Evolutionary conservation across 2,797 vertebrate genomes (phyloP).

Genomic region (Mus spretus): DNA sequence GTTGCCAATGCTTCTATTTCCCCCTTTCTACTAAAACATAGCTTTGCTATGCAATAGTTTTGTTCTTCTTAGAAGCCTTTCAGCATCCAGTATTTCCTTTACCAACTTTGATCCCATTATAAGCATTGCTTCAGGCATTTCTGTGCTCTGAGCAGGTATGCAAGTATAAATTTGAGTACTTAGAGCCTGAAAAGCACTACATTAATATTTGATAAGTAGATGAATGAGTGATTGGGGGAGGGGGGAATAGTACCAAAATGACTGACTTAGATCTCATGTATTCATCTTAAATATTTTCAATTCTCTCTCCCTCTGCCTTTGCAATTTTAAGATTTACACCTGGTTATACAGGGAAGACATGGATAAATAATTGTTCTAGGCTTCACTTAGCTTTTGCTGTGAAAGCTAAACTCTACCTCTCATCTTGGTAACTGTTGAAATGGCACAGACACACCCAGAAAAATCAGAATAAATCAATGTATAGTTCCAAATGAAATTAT

Average conservation of each 20-base stretch:
- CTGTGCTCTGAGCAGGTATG: not conserved
- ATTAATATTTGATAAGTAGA: not conserved
- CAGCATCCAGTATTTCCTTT: not conserved
- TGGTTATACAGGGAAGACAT: constrained; percentile 31
- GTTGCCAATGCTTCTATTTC: not conserved
- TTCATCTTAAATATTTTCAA: not conserved
- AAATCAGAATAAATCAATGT: constrained; percentile 63
- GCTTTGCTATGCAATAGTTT: not conserved
- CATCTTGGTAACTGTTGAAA: constrained; percentile 59
- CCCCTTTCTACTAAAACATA: not conserved
- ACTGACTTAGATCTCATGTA: not conserved
- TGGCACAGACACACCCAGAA: constrained; percentile 53
- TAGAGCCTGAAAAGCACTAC: not conserved
- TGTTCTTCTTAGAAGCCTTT: not conserved
- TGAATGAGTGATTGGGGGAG: not conserved
- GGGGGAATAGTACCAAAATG: not conserved
- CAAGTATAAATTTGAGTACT: not conserved
- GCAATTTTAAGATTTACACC: not conserved
- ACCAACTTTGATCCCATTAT: not conserved
- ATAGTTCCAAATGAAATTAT: constrained; percentile 68
- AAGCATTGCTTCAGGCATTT: not conserved
- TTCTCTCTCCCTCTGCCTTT: not conserved
- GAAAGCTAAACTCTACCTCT: constrained; percentile 55
- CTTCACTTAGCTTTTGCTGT: constrained; percentile 61
- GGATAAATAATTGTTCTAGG: constrained; percentile 58